Percentiles rank a stretch among this genome's conserved stretches.
These are phyloP conservation scores for Eciton burchellii DNA, from an alignment of 1,140 invertebrate species.

Conservation along the genomic window DNA sequence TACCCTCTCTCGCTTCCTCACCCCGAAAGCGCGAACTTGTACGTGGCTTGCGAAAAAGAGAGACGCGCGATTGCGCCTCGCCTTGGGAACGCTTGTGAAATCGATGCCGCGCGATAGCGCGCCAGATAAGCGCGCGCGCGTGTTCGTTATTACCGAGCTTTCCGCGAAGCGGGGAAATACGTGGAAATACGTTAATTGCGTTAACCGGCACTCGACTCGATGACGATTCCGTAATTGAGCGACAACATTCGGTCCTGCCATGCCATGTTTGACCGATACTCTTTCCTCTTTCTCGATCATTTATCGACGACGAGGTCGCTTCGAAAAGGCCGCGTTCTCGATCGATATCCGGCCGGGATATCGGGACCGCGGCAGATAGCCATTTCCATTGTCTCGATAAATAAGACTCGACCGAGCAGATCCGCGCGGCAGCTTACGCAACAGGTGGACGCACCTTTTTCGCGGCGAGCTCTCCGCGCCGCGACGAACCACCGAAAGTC, in stretches of 20 bases:
- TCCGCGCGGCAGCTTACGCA: slow-evolving; percentile 60
- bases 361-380: slow-evolving; percentile 54
- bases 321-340: slow-evolving; percentile 18
- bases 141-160: slow-evolving; percentile 68
- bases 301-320: neutral
- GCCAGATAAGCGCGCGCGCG: slow-evolving; percentile 67
- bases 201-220: too few species aligned
- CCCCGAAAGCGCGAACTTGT: slow-evolving; percentile 29
- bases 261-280: neutral
- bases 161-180: slow-evolving; percentile 72
- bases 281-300: neutral
- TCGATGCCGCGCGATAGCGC: slow-evolving; percentile 81
- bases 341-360: slow-evolving; percentile 42
- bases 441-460: slow-evolving; percentile 69
- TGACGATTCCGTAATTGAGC: too few species aligned
- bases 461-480: slow-evolving; percentile 38
- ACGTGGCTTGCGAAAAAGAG: slow-evolving; percentile 67
- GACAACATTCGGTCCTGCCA: too few species aligned
- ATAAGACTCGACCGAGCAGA: slow-evolving; percentile 55
- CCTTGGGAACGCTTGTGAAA: slow-evolving; percentile 82
- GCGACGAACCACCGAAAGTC: slow-evolving; percentile 9
- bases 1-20: slow-evolving; percentile 64
- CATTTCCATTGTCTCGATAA: slow-evolving; percentile 66
- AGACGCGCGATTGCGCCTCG: slow-evolving; percentile 66
- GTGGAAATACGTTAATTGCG: too few species aligned